Percentiles rank a stretch among this genome's conserved stretches.
Conservation (phyloP, 2,797 vertebrate species). For the Staurois parvus region DNA sequence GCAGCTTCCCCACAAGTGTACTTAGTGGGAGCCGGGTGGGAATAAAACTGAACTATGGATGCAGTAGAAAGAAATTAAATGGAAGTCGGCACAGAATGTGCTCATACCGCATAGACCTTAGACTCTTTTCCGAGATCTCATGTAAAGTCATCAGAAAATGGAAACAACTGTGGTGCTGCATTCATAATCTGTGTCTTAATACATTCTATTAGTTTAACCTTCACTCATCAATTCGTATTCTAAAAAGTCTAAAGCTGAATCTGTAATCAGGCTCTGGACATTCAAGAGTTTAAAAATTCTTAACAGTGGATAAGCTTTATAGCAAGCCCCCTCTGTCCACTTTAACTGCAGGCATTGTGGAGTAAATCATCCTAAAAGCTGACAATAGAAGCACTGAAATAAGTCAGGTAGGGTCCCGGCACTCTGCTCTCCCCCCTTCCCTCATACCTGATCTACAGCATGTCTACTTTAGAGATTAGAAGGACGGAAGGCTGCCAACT, state of each 20-base stretch:
- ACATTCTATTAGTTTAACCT: background rate
- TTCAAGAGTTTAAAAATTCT: too few species aligned
- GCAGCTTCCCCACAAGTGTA: conserved; percentile 36
- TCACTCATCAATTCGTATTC: background rate
- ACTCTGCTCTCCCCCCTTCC: too few species aligned
- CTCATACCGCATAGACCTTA: background rate
- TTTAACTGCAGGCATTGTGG: too few species aligned
- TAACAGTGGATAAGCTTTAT: too few species aligned
- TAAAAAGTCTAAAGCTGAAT: background rate
- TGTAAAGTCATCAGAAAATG: background rate
- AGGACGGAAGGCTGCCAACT: too few species aligned
- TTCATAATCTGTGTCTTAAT: background rate
- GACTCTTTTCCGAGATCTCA: background rate
- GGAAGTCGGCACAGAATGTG: background rate
- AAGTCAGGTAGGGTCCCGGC: too few species aligned
- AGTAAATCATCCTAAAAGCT: too few species aligned
- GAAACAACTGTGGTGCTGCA: background rate
- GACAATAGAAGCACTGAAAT: too few species aligned
- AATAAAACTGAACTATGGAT: conserved; percentile 11
- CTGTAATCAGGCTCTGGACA: too few species aligned
- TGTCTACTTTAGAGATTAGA: too few species aligned
- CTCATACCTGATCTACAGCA: too few species aligned
- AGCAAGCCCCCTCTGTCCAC: too few species aligned
- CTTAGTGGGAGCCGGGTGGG: conserved; percentile 23
- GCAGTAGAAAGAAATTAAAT: conserved; percentile 9